phyloP scores from a whole-genome alignment of 1,140 invertebrate species.

The Procambarus virginalis region DNA sequence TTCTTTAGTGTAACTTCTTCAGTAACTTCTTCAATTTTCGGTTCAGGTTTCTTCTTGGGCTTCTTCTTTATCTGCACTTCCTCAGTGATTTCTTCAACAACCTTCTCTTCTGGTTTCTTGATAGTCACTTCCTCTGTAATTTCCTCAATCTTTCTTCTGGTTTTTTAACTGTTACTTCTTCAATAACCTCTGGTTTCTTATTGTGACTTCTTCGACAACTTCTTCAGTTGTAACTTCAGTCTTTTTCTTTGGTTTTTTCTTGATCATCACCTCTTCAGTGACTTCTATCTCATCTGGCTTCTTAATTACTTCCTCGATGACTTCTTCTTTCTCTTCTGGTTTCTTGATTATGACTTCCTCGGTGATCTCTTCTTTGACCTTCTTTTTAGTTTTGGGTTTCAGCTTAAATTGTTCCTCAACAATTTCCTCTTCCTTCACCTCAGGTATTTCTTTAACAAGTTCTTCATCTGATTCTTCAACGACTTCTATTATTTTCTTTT shows the following conservation, averaged over 20 bases:
- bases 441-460: conserved; percentile 18
- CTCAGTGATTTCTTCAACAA: conserved; percentile 33
- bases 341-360: conserved; percentile 47
- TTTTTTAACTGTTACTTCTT: conserved; percentile 73
- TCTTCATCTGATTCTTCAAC: conserved; percentile 56
- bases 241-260: conserved; percentile 67
- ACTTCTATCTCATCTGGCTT: conserved; percentile 71
- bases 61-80: conserved; percentile 38
- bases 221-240: conserved; percentile 10
- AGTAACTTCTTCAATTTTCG: conserved; percentile 16
- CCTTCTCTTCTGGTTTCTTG: conserved; percentile 26
- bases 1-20: conserved; percentile 15
- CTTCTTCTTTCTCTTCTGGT: conserved; percentile 68
- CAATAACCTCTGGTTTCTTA: conserved; percentile 72
- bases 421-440: conserved; percentile 13
- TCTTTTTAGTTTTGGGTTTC: conserved; percentile 50
- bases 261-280: neutral
- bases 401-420: conserved; percentile 26
- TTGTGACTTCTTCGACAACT: conserved; percentile 12
- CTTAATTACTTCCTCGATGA: conserved; percentile 72
- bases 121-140: conserved; percentile 18
- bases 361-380: conserved; percentile 69
- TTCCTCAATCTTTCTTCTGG: conserved; percentile 47
- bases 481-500: conserved; percentile 65
- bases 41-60: conserved; percentile 62